Evolutionary conservation across 1,140 invertebrate species (phyloP), one percentile per base, ranked within the genome.

Genomic region (Caenorhabditis brenneri): DNA sequence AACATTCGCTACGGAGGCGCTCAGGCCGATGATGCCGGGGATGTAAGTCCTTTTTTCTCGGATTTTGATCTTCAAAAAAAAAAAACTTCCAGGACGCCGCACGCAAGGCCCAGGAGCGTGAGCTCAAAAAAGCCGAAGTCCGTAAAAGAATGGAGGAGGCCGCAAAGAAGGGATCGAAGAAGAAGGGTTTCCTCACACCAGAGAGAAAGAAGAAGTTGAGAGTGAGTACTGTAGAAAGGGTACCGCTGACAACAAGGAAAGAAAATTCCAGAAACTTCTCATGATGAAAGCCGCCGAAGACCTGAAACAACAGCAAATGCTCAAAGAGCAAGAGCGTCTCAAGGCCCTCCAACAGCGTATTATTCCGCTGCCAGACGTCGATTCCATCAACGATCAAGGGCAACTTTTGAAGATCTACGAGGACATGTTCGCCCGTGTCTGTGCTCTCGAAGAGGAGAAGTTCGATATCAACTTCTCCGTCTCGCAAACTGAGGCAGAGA

Each of bases 281-380:
- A 97, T 98, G 94, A 97, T 98, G 93, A 99, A 99, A 94, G 97
- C 97, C 91, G 97, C 97, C 89, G 97, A 99, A 93, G 97, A 99
- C 92, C 93, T 99, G 93, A 98, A 98, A 93, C 97, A 97, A 92
- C 97, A 99, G 93, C 97, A 99, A 92, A 96, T 98, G 93, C 94
- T 96, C 91, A 98, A 98, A 93, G 96, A 96, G 42, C 95, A 96
- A 87, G 97, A 99, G 92, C 95, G 97, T 91, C 97, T 97, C 93
- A 95, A 95, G 91, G 96, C 97, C 93, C 97, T 99, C 24, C 55
- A 82, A 33, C 95, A 98, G 92, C 93, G 96, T 91, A 91, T 92
- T 9, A 87, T 87, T 31, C 81, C 86, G 24, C 55, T 87, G 10
- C 86, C 86, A 2, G 83, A 85, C 33, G 69, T 87, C 19, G 86